A percentile compares a stretch with the other conserved stretches of the same genome.
Evolutionary conservation across 37 sponge, comb jelly and placozoan genomes (phyloP).

Genomic region (Cliona cf. orientalis): DNA sequence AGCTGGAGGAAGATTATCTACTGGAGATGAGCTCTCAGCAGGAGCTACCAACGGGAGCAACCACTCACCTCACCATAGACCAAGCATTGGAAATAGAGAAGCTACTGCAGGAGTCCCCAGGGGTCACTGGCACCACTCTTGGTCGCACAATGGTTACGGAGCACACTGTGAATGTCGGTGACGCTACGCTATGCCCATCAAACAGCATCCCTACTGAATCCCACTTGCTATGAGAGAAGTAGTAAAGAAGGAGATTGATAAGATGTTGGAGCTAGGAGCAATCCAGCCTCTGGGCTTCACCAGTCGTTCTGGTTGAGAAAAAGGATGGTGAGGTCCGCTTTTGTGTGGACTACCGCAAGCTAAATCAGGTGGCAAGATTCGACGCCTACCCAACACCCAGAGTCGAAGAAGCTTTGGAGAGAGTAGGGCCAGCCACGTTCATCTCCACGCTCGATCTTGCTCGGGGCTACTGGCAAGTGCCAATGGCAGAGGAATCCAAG

Average conservation of each 20-base stretch:
- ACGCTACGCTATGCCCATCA: not conserved
- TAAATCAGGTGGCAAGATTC: conserved; percentile 52
- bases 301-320: conserved; percentile 36
- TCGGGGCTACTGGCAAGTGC: conserved; percentile 72
- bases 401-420: conserved; percentile 55
- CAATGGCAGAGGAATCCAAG: conserved; percentile 22
- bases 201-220: conserved; percentile 33
- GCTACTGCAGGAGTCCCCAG: not conserved
- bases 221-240: conserved; percentile 33
- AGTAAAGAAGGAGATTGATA: conserved; percentile 24
- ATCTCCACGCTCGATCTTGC: conserved; percentile 61
- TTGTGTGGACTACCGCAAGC: no score
- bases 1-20: not conserved
- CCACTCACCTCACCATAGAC: not conserved
- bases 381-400: conserved; percentile 76
- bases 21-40: not conserved
- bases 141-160: conserved; percentile 35
- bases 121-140: conserved; percentile 9
- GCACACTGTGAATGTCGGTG: conserved; percentile 19
- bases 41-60: not conserved
- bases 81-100: conserved; percentile 19
- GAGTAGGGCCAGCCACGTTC: conserved; percentile 34
- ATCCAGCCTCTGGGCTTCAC: conserved; percentile 71
- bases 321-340: conserved; percentile 48
- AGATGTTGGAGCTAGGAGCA: conserved; percentile 36